Evolutionary conservation across 92 coral and sea anemone species (phyloP).

Genomic region (Porites evermanni): DNA sequence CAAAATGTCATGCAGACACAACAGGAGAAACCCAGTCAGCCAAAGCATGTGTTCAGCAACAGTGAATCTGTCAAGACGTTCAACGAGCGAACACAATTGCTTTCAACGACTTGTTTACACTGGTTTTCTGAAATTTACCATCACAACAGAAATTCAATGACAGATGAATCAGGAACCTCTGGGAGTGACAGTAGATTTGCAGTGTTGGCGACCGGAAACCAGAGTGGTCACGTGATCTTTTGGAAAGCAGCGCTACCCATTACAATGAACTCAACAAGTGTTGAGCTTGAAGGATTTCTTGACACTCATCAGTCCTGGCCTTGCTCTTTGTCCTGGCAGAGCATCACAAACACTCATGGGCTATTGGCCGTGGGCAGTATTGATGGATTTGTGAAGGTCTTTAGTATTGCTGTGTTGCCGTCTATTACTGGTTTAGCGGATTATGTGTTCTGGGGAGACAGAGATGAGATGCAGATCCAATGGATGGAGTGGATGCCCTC

Average conservation of each 20-base stretch:
- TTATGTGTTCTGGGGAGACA: slow-evolving; percentile 43
- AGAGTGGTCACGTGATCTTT: slow-evolving; percentile 71
- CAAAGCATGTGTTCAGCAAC: background rate
- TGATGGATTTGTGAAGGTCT: slow-evolving; percentile 58
- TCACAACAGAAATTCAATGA: background rate
- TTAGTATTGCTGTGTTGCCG: slow-evolving; percentile 44
- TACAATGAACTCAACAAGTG: background rate
- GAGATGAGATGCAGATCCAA: slow-evolving; percentile 35
- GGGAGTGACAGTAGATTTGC: slow-evolving; percentile 31
- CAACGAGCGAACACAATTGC: slow-evolving; percentile 24
- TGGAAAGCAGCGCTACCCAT: slow-evolving; percentile 70
- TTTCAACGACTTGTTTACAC: slow-evolving; percentile 19
- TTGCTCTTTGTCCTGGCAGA: slow-evolving; percentile 31
- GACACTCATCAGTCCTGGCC: slow-evolving; percentile 25
- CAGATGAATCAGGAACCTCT: background rate
- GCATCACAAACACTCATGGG: slow-evolving; percentile 7
- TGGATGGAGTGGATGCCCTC: slow-evolving; percentile 20
- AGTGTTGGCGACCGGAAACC: slow-evolving; percentile 58
- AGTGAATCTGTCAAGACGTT: background rate
- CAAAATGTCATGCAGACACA: slow-evolving; percentile 21
- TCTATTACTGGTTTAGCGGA: slow-evolving; percentile 35
- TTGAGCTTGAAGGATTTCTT: slow-evolving; percentile 24
- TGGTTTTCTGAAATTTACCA: slow-evolving; percentile 44
- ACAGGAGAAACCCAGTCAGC: background rate
- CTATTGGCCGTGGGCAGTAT: slow-evolving; percentile 57